A percentile compares a stretch with the other conserved stretches of the same genome.
phyloP scores from a whole-genome alignment of 1,140 invertebrate species.

The Rhagoletis zephyria region DNA sequence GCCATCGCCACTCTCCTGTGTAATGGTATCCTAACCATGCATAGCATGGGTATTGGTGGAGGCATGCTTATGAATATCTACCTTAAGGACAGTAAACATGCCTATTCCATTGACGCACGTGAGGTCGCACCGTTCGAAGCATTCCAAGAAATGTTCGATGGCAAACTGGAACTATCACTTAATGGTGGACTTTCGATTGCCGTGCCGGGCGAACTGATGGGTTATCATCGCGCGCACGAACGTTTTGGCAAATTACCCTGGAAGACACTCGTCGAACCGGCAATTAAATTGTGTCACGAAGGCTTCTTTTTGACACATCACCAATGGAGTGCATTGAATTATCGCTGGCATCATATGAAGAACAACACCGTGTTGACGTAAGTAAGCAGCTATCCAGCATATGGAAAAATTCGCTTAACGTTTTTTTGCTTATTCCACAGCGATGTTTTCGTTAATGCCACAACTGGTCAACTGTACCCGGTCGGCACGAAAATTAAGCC shows the following conservation, averaged over 20 bases:
- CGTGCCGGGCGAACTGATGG: conserved; percentile 92
- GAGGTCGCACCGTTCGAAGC: conserved; percentile 84
- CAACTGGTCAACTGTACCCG: conserved; percentile 76
- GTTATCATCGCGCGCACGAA: conserved; percentile 88
- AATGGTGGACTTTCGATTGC: conserved; percentile 83
- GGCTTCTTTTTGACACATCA: conserved; percentile 83
- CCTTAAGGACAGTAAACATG: conserved; percentile 77
- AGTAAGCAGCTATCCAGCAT: neutral
- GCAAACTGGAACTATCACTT: conserved; percentile 71
- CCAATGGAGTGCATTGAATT: conserved; percentile 74
- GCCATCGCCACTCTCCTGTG: conserved; percentile 88
- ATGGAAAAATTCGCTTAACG: neutral
- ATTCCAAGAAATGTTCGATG: conserved; percentile 80
- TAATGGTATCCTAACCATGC: conserved; percentile 86
- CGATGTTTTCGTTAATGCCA: conserved; percentile 78
- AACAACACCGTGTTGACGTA: conserved; percentile 58
- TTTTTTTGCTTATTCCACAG: conserved; percentile 72
- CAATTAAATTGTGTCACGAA: conserved; percentile 83
- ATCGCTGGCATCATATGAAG: conserved; percentile 58
- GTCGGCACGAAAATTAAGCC: conserved; percentile 80
- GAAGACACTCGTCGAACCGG: conserved; percentile 84
- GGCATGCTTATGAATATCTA: conserved; percentile 90
- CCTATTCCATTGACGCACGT: conserved; percentile 84
- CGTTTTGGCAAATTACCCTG: conserved; percentile 88
- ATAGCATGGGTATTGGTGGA: conserved; percentile 91